A percentile compares a stretch with the other conserved stretches of the same genome.
These are phyloP conservation scores for Zygothrica quintamaculata DNA, from an alignment of 2,888 invertebrate genomes.

Conservation along the genomic window DNA sequence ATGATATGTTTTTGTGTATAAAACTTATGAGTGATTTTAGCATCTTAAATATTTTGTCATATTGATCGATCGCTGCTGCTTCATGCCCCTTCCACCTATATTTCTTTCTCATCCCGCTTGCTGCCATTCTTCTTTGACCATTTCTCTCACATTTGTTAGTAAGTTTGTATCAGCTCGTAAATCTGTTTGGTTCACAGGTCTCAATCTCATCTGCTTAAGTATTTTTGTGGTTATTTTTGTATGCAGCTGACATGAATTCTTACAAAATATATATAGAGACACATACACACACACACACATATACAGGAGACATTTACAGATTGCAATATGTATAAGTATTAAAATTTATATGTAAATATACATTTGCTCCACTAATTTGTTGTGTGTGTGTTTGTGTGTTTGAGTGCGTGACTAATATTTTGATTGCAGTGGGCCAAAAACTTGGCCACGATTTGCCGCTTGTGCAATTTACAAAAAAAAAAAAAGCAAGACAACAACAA, in stretches of 20 bases:
- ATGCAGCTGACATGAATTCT: constrained; percentile 75
- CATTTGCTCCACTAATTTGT: constrained; percentile 71
- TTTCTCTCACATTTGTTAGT: constrained; percentile 29
- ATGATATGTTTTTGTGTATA: constrained; percentile 1
- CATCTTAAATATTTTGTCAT: constrained; percentile 53
- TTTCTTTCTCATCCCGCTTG: background rate
- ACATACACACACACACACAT: constrained; percentile 40
- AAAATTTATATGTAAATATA: constrained; percentile 45
- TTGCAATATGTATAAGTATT: constrained; percentile 31
- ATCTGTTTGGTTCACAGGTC: constrained; percentile 37
- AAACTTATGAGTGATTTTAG: background rate
- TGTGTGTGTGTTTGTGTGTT: constrained; percentile 37
- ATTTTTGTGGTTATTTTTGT: constrained; percentile 73
- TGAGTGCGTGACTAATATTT: constrained; percentile 75
- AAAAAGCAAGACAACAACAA: constrained; percentile 19
- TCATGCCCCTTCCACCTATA: background rate
- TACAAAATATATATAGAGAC: constrained; percentile 62
- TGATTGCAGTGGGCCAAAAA: constrained; percentile 60
- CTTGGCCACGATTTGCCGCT: constrained; percentile 69
- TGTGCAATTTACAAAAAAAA: constrained; percentile 60
- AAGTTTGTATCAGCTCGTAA: constrained; percentile 39
- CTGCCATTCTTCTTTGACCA: constrained; percentile 6
- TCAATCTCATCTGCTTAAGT: constrained; percentile 36
- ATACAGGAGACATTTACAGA: constrained; percentile 22
- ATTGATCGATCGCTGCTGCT: constrained; percentile 56